Base-by-base conservation (phyloP, 1,140 invertebrate species). In the Drosophila ficusphila region DNA sequence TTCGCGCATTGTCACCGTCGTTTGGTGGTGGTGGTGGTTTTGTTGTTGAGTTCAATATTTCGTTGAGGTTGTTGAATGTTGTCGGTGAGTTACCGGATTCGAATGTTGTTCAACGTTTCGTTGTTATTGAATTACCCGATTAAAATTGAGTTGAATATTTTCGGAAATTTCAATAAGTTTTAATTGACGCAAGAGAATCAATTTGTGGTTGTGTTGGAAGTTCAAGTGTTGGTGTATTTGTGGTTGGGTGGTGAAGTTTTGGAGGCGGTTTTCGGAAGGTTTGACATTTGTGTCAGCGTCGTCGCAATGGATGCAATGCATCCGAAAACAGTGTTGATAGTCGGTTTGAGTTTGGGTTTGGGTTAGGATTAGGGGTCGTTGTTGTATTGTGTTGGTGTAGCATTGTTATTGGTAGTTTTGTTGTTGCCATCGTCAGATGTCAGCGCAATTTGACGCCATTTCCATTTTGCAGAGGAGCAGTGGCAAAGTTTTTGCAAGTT, bases 401-500 rank as follows among this genome's bases (percentile, higher is more conserved):
- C 21, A 25, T 44, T 49, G 57, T 69, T 67, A 46, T 67, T 71
- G 49, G 42, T 25, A 11, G 25, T 44, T 23, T 70, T 61, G 61
- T 61, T 49, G 60, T 61, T 64, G 46, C 21, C 60, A 73, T 79
- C 74, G 85, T 88, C 78, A 83, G 75, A 81, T 90, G 88, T 88
- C 88, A 90, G 79, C 72, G 88, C 88, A 90, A 90, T 90, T 90
- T 90, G 88, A 90, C 76, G 88, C 88, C 88, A 83, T 81, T 88
- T 88, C 68, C 77, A 86, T 86, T 89, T 86, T 54, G 18, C 61
- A 36, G 34, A 65, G 47, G 33, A 60, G 21, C 29, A 68, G 23
- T 33, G 47, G 58, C 60, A 77, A 53, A 76, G 48, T 86, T 85
- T 85, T 85, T 86, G 81, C 71, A 82, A 78, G 69, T 75, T 83